A percentile compares a stretch with the other conserved stretches of the same genome.
These are phyloP conservation scores for Thereva nobilitata DNA, from an alignment of 2,888 invertebrate species.

Conservation along the genomic window DNA sequence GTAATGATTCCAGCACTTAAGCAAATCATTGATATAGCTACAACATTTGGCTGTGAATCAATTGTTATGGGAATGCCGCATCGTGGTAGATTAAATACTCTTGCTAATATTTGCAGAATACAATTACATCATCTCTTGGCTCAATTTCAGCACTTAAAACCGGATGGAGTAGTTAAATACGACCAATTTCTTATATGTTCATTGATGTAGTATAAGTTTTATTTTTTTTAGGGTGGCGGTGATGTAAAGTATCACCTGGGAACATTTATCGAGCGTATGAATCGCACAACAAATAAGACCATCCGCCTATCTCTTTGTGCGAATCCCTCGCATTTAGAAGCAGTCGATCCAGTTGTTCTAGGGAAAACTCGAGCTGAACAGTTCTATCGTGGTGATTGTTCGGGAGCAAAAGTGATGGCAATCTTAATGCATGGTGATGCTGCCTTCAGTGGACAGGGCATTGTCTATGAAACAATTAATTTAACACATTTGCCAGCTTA, in stretches of 20 bases:
- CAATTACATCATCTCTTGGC: constrained; percentile 89
- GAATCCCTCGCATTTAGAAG: constrained; percentile 95
- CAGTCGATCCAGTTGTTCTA: constrained; percentile 82
- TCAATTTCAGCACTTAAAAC: constrained; percentile 84
- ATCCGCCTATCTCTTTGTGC: constrained; percentile 87
- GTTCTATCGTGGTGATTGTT: constrained; percentile 76
- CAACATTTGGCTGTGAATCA: constrained; percentile 93
- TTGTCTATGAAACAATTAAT: constrained; percentile 69
- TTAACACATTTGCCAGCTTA: constrained; percentile 66
- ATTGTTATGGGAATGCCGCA: constrained; percentile 95
- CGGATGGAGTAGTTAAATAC: constrained; percentile 67
- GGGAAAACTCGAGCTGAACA: constrained; percentile 89
- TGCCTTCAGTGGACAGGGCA: constrained; percentile 69
- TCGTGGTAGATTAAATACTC: constrained; percentile 81
- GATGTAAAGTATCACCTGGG: constrained; percentile 94
- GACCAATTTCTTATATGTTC: neutral
- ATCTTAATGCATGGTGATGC: constrained; percentile 72
- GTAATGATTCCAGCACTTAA: constrained; percentile 99
- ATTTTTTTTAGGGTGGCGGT: constrained; percentile 67
- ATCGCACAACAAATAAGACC: constrained; percentile 75
- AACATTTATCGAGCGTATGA: constrained; percentile 80
- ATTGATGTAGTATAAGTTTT: neutral
- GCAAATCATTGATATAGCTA: constrained; percentile 95
- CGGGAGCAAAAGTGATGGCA: constrained; percentile 69
- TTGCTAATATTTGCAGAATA: constrained; percentile 90